Evolutionary conservation across 2,113 vertebrate species (phyloP), one percentile per base, ranked within the genome.

Genomic region (Nettapus auritus): DNA sequence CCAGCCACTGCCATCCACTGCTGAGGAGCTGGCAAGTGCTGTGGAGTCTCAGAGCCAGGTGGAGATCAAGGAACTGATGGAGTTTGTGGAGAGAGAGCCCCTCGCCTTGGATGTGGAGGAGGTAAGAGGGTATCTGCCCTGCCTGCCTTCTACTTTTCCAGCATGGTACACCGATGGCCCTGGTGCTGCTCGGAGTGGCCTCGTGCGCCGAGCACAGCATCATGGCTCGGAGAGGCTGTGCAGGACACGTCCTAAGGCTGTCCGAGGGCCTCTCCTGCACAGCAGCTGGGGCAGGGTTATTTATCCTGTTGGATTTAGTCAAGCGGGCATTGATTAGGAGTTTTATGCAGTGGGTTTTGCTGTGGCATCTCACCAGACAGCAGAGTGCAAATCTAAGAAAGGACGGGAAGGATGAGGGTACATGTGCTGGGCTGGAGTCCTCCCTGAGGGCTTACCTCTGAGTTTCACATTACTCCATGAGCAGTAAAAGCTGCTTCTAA

Each of bases 81-180:
- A 33, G 15, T 28, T 64, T 3, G 9, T 23, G 16, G 86, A 95
- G 7, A 7, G 11, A 11, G 86, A 96, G 21, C 82, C 76, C 15
- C 40, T 88, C 4, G 19, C 85, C 56, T 79, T 97, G 9, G 97
- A 97, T 34, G 94, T 98, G 74, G 97, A 98, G 84, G 98, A 99
- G 97, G 98, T 98, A 95, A 96, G 95, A 56, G 64, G 40, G 22
- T 63, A 36, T 77, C 18, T 66, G n/a, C 25, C 33, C 20, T 50
- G 6, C n/a, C 52, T 75, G 4, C 4, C 8, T n/a, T 78, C 52
- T 23, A 8, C 0, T 0, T 38, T 64, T 48, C 8, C 20, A 42
- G 2, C 1, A 11, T 53, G 42, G 8, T 20, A 34, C 31, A 18
- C 14, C 26, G 28, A 26, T 80, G 67, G 44, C 34, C 50, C 83